Evolutionary conservation across 2,797 vertebrate species (phyloP), one percentile per base, ranked within the genome.

Genomic region (Typhlichthys eigenmanni): DNA sequence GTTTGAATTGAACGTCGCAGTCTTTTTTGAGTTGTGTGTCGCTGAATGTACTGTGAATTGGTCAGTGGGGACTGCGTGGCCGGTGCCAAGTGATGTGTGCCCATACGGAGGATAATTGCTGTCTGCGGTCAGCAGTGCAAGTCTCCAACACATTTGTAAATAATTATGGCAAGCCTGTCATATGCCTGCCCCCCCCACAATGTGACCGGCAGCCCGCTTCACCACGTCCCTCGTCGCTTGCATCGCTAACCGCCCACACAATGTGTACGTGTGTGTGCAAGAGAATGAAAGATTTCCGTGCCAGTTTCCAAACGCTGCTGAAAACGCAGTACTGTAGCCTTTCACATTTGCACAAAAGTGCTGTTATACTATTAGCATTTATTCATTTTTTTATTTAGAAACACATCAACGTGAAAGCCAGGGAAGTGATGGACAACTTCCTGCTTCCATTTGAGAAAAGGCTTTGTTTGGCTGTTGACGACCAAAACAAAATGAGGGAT

Each of bases 211-310:
- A 54, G 29, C 47, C 46, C 58, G 49, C 46, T 32, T 55, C 46
- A 46, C 14, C 7, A 53, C 45, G 56, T 34, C 53, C 47, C 16
- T 47, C 55, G 43, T 48, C 38, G 13, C 24, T 55, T 48, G n/a
- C 50, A 13, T 14, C 4, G 19, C 32, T 10, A 61, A 13, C 16
- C 52, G 43, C 59, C 52, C 12, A 68, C 59, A 49, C 53, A 68
- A 32, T 17, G 54, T 46, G 50, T 62, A 49, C 29, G 61, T 46
- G 50, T 4, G 34, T 47, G 12, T n/a, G 13, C 47, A 2, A 38
- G 8, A 38, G 38, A 38, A 38, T 38, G 38, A 9, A 38, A 38
- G 38, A 38, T 38, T 38, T 38, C 38, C 6, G 38, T 38, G 38
- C 38, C 38, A 38, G 6, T 38, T 38, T 38, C 38, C 38, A 38